Evolutionary conservation across 2,797 vertebrate species (phyloP), one percentile per base, ranked within the genome.

Genomic region (Gambusia yucatana): DNA sequence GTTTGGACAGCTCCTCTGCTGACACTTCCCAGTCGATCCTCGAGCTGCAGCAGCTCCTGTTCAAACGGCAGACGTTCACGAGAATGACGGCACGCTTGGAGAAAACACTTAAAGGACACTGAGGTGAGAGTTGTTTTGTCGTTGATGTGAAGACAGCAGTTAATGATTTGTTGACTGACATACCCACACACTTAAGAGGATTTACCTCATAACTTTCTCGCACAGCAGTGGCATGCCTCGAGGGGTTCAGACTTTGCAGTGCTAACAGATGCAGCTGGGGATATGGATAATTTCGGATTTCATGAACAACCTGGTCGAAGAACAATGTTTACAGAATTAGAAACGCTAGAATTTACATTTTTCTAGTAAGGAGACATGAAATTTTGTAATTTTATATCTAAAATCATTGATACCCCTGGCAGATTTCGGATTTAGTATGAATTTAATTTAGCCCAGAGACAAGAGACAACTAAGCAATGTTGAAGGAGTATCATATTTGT

Each of bases 251-350:
- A 88, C 98, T 97, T 90, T 99, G 98, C 90, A 99, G 97, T 9
- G 98, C 97, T 90, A 99, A 95, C 87, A 99, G 93, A 93, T 99
- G 98, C 89, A 99, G 96, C 94, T 98, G 98, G 61, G 98, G 98
- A 87, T 99, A 99, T 1, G 98, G 98, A 86, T 99, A 99, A 93
- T 97, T 99, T 96, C 98, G 96, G 94, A 99, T 98, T 95, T 99
- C 98, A 84, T 99, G 98, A 85, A 99, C 97, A 77, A 99, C 97
- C 98, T 99, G 89, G 33, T 30, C 7, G 65, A 43, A 69, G 9
- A 41, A 41, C 39, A 69, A 13, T 25, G 10, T 67, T 41, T 3
- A 13, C 36, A 41, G 36, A 39, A 25, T 69, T 69, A 69, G 65
- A 43, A 13, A 25, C n/a, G 25, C 39, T 43, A 13, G 22, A 43